Evolutionary conservation across 1,140 invertebrate genomes (phyloP).

Genomic region (Eueides isabella): DNA sequence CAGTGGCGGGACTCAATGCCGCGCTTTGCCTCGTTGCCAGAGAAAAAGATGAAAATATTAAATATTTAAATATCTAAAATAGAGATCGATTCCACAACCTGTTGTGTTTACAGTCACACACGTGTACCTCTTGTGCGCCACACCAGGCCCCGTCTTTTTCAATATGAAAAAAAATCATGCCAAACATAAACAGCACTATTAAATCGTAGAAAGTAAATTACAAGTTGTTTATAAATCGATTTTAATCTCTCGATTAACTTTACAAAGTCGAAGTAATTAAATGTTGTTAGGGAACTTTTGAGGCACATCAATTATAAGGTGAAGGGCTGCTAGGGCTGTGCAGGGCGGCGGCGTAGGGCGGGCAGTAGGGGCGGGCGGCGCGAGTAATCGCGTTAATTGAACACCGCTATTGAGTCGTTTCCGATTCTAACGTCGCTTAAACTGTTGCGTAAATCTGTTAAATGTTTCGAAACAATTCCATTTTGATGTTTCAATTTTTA

Average conservation of each 20-base stretch:
- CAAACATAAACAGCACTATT: neutral
- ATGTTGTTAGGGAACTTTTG: slow-evolving; percentile 31
- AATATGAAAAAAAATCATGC: too few relatives aligned
- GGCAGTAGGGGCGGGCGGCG: neutral
- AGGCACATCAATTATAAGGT: slow-evolving; percentile 32
- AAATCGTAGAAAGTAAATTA: neutral
- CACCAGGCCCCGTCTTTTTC: too few relatives aligned
- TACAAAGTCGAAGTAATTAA: slow-evolving; percentile 32
- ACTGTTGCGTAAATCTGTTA: slow-evolving; percentile 8
- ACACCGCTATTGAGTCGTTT: slow-evolving; percentile 35
- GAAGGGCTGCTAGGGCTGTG: neutral
- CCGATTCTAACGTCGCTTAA: slow-evolving; percentile 17
- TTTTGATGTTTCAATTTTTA: neutral
- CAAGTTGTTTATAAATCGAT: slow-evolving; percentile 25
- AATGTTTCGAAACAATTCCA: neutral
- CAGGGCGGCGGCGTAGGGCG: neutral
- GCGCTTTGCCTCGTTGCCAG: too few relatives aligned
- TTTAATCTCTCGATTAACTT: slow-evolving; percentile 35
- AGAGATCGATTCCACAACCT: too few relatives aligned
- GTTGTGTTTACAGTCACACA: too few relatives aligned
- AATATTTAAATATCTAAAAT: too few relatives aligned
- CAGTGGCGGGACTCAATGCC: too few relatives aligned
- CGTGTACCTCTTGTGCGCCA: too few relatives aligned
- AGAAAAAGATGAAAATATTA: too few relatives aligned
- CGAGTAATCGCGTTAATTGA: slow-evolving; percentile 38